Base-by-base conservation (phyloP, 2,888 invertebrate genomes). In the Metopia argyrocephala region DNA sequence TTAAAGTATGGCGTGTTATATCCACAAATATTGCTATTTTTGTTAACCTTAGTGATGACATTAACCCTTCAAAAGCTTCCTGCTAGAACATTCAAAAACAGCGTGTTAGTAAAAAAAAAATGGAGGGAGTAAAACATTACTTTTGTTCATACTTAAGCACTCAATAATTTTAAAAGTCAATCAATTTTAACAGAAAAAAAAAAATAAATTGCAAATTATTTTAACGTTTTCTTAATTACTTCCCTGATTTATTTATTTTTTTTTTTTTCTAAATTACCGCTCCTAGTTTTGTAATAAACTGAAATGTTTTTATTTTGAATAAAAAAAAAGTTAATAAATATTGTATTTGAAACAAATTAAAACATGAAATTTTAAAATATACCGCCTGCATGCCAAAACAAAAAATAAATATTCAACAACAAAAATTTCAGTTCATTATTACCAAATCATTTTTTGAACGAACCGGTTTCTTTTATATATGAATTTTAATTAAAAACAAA, bases 1-100 rank as follows among this genome's bases (percentile, higher is more conserved):
- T n/a, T n/a, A n/a, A n/a, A n/a, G n/a, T n/a, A n/a, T n/a, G n/a
- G n/a, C n/a, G n/a, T n/a, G n/a, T n/a, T n/a, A n/a, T n/a, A n/a
- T n/a, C n/a, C n/a, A n/a, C n/a, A 31, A 28, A 31, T 28, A 3
- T 28, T 65, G 20, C 20, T 62, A 27, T 31, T 6, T 7, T 38
- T 38, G 38, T 12, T 38, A 38, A 38, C 12, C 38, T 38, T 38
- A 38, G 56, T 48, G 56, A 64, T 62, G 54, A 25, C 64, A 64
- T 56, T 73, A 73, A 64, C 64, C 64, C 62, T 64, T 46, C 27
- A 64, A 28, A 46, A 21, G 21, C 23, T 64, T 23, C 50, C 54
- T 73, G 62, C 15, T 38, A 1, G 2, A 9, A 12, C 38, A 3
- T 38, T 12, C 9, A 38, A 38, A 3, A 38, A 12, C n/a, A n/a